Evolutionary conservation across 2,113 vertebrate genomes (phyloP).

Genomic region (Scophthalmus maximus): DNA sequence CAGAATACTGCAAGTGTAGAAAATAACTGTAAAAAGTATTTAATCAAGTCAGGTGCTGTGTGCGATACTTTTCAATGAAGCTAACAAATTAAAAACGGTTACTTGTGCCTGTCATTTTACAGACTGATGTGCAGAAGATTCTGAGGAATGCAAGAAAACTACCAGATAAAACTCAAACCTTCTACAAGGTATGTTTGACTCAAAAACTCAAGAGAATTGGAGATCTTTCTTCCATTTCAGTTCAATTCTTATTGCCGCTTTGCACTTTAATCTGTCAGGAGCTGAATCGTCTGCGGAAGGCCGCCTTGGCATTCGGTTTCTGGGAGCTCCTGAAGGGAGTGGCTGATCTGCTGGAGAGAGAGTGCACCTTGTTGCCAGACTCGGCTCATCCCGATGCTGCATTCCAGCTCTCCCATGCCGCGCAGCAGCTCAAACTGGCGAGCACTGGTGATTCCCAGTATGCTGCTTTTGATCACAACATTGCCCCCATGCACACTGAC

Average conservation of each 20-base stretch:
- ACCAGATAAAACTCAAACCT: conserved; percentile 99
- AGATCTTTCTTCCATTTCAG: too few species aligned
- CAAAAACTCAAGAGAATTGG: too few species aligned
- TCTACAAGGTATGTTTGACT: conserved; percentile 91
- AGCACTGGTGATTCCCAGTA: conserved; percentile 90
- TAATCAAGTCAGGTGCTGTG: too few species aligned
- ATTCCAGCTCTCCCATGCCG: conserved; percentile 95
- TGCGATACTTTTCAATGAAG: too few species aligned
- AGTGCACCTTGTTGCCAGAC: conserved; percentile 95
- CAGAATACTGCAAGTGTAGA: too few species aligned
- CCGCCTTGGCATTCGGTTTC: conserved; percentile 96
- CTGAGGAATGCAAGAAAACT: conserved; percentile 97
- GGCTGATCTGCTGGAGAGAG: conserved; percentile 94
- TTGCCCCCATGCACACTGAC: conserved; percentile 94
- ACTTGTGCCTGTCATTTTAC: too few species aligned
- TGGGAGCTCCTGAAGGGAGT: conserved; percentile 96
- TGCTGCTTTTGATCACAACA: conserved; percentile 92
- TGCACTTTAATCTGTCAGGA: conserved; percentile 82
- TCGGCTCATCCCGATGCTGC: conserved; percentile 95
- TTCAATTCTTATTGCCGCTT: too few species aligned
- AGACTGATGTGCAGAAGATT: conserved; percentile 99
- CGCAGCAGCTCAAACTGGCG: conserved; percentile 95
- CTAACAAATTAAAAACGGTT: too few species aligned
- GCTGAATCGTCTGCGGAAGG: conserved; percentile 94
- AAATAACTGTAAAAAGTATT: too few species aligned